Evolutionary conservation across 2,888 invertebrate genomes (phyloP), one percentile per base, ranked within the genome.

Genomic region (Terebella lapidaria): DNA sequence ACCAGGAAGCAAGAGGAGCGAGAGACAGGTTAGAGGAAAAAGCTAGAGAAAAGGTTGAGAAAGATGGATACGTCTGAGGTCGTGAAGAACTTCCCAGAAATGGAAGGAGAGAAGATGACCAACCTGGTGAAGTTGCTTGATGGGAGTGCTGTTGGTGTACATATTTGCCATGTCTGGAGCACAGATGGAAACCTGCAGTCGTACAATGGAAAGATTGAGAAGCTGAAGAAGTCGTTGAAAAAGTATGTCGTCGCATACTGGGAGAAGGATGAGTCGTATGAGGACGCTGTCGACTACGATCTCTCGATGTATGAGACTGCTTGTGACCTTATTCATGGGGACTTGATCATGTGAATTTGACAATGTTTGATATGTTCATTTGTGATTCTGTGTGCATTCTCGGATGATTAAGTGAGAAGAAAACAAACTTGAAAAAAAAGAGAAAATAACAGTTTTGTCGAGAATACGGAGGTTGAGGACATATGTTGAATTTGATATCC

Each of bases 1-100:
- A n/a, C 57, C 5, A 22, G 10, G n/a, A 57, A 57, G 28, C n/a
- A 4, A 49, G n/a, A 57, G 24, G n/a, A 26, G 18, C 27, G 30
- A 24, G 4, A 52, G 2, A 57, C 57, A 2, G 4, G 47, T n/a
- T n/a, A 57, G 49, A 2, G 57, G 2, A 51, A 49, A 1, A 49
- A 57, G 20, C 10, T 57, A 4, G 47, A 57, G 28, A 57, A 22
- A 20, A 22, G 27, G 28, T 26, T 49, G 1, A 22, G 27, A 27
- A 47, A 53, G 5, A 5, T 20, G 4, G 25, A 27, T 2, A 5
- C 22, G 15, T n/a, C 1, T 25, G 28, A 26, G n/a, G n/a, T 49
- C n/a, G 4, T 26, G n/a, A 5, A 3, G 3, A 24, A 57, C 5
- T 49, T 49, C 49, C 47, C 57, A 3, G 57, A 57, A n/a, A 4